Percentiles rank a stretch among this genome's conserved stretches.
These are phyloP conservation scores for Halcyon malimbica DNA, from an alignment of 2,113 vertebrate species.

Conservation along the genomic window DNA sequence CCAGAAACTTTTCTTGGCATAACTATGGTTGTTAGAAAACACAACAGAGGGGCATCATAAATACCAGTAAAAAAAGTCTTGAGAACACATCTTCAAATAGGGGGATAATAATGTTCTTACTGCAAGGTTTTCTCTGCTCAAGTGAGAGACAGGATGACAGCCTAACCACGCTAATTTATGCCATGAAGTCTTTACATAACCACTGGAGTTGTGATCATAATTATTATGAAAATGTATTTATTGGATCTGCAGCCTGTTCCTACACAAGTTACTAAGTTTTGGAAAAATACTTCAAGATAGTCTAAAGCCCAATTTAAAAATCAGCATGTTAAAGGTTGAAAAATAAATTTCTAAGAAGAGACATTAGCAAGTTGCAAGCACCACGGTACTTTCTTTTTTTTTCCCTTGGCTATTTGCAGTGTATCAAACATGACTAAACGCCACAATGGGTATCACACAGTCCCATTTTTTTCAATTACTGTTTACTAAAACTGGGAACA, in stretches of 20 bases:
- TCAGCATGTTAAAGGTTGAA: not conserved
- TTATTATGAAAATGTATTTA: not conserved
- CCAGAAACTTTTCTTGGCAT: not conserved
- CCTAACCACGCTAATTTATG: not conserved
- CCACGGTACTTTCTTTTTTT: not conserved
- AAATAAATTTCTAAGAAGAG: not conserved
- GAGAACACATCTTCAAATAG: not conserved
- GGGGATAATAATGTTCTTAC: not conserved
- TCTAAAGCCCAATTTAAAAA: not conserved
- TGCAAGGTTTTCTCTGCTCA: not conserved
- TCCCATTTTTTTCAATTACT: conserved; percentile 21
- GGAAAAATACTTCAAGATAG: not conserved
- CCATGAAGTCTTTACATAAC: not conserved
- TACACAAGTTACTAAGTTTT: not conserved
- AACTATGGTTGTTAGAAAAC: not conserved
- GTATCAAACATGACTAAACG: not conserved
- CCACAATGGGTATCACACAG: not conserved
- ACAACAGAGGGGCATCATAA: not conserved
- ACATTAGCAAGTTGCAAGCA: not conserved
- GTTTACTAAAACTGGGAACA: not conserved
- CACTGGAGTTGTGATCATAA: not conserved
- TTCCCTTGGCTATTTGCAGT: not conserved
- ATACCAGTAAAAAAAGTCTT: not conserved
- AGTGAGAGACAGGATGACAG: not conserved
- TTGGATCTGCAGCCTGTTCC: not conserved